Conservation (phyloP, 2,113 vertebrate species). For the Onychostoma macrolepis region DNA sequence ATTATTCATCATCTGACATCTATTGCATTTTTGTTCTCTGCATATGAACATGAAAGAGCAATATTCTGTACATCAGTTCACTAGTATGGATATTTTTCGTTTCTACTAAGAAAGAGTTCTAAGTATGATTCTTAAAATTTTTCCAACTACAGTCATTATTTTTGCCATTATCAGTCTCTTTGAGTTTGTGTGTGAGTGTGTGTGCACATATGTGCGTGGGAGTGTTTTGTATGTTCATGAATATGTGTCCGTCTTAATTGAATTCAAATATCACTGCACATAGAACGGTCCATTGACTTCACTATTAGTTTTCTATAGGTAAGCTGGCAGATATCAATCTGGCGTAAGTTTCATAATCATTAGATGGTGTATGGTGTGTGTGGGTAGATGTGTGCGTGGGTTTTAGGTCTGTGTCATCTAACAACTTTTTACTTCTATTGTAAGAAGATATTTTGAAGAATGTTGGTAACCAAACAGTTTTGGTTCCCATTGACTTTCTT, state of each 20-base stretch:
- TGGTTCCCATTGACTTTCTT: background rate
- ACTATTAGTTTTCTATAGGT: background rate
- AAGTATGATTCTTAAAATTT: background rate
- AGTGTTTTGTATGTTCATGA: background rate
- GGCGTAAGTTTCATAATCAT: background rate
- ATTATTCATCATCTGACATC: too few species aligned
- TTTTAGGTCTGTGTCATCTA: background rate
- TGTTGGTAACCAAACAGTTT: background rate
- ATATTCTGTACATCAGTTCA: background rate
- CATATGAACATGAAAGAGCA: background rate
- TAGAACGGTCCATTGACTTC: background rate
- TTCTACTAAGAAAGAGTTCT: background rate
- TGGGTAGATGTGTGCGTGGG: background rate
- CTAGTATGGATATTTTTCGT: background rate
- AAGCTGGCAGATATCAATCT: background rate
- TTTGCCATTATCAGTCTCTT: background rate
- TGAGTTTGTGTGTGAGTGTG: background rate
- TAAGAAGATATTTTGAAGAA: background rate
- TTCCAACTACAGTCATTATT: background rate
- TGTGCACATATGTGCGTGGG: background rate
- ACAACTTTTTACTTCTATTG: background rate
- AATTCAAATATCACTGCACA: slow-evolving; percentile 46
- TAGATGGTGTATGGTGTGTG: background rate
- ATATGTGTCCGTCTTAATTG: slow-evolving; percentile 18
- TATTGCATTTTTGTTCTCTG: too few species aligned